Conservation (phyloP, 2,113 vertebrate species). For the Corvus hawaiiensis region DNA sequence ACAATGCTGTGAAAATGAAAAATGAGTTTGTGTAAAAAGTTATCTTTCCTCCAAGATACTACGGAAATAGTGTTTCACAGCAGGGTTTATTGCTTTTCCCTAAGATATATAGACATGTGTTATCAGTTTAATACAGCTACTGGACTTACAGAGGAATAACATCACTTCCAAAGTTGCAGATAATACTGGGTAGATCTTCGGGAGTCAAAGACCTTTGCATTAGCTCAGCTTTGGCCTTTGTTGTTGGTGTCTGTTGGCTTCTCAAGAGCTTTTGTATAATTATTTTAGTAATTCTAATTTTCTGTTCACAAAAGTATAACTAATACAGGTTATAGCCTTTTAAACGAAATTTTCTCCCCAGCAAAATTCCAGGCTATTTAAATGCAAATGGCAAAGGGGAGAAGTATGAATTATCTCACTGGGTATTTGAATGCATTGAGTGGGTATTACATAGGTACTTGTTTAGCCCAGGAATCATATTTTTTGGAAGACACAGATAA, state of each 20-base stretch:
- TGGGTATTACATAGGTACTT: constrained; percentile 7
- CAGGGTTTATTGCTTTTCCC: constrained; percentile 63
- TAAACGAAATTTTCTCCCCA: constrained; percentile 9
- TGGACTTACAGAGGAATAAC: constrained; percentile 54
- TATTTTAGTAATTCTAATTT: constrained; percentile 57
- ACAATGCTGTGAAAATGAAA: constrained; percentile 76
- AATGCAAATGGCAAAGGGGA: constrained; percentile 48
- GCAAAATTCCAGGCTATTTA: constrained; percentile 54
- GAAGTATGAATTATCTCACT: constrained; percentile 1
- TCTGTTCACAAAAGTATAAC: constrained; percentile 34
- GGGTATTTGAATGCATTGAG: not conserved
- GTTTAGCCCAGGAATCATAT: constrained; percentile 19
- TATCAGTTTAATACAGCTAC: constrained; percentile 75
- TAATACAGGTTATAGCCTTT: constrained; percentile 13
- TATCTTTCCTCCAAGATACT: constrained; percentile 66
- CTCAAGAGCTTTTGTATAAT: constrained; percentile 1
- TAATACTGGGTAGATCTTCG: constrained; percentile 36
- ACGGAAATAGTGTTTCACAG: constrained; percentile 68
- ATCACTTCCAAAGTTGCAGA: constrained; percentile 42
- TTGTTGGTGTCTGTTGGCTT: constrained; percentile 23
- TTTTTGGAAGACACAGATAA: not conserved
- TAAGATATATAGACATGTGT: constrained; percentile 70
- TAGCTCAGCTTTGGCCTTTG: not conserved
- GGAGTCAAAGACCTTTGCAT: not conserved
- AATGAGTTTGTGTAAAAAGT: constrained; percentile 70